These are phyloP conservation scores for Pelagia noctiluca DNA, from an alignment of 30 jellyfish, hydroid and myxozoan genomes.

Conservation along the genomic window DNA sequence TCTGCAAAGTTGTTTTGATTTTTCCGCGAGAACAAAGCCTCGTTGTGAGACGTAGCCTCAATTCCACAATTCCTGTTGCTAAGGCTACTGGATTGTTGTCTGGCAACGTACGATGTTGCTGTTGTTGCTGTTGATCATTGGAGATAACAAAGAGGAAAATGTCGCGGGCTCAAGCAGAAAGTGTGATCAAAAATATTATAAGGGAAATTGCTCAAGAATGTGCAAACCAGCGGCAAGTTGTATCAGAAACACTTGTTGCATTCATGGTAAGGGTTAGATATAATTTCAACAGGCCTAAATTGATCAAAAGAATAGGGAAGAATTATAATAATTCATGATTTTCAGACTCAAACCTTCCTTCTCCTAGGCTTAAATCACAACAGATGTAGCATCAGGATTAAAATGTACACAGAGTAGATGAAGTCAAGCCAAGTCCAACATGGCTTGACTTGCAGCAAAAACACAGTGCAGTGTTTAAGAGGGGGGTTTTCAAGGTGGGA, in stretches of 20 bases:
- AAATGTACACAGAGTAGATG: too few species aligned
- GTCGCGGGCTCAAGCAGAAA: conserved; percentile 98
- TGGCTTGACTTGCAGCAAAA: too few species aligned
- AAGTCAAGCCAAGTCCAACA: too few species aligned
- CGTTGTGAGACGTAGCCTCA: conserved; percentile 26
- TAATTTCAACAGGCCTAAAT: too few species aligned
- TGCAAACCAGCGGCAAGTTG: conserved; percentile 83
- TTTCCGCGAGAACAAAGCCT: conserved; percentile 42
- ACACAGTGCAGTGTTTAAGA: too few species aligned
- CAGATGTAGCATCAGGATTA: too few species aligned
- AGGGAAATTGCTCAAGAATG: conserved; percentile 96
- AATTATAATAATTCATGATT: too few species aligned
- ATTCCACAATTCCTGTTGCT: not conserved
- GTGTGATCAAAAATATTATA: conserved; percentile 87
- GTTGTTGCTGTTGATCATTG: not conserved
- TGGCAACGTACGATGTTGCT: not conserved
- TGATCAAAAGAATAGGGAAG: too few species aligned
- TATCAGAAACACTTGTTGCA: conserved; percentile 94
- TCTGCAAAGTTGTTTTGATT: conserved; percentile 36
- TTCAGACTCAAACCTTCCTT: too few species aligned
- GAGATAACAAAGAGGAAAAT: conserved; percentile 20
- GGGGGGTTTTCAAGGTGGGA: too few species aligned
- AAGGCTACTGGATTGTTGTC: conserved; percentile 27
- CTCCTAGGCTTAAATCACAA: too few species aligned
- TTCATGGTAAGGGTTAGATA: conserved; percentile 89